Percentiles rank a stretch among this genome's conserved stretches.
Evolutionary conservation across 2,888 invertebrate genomes (phyloP).

Genomic region (Melanargia galathea): DNA sequence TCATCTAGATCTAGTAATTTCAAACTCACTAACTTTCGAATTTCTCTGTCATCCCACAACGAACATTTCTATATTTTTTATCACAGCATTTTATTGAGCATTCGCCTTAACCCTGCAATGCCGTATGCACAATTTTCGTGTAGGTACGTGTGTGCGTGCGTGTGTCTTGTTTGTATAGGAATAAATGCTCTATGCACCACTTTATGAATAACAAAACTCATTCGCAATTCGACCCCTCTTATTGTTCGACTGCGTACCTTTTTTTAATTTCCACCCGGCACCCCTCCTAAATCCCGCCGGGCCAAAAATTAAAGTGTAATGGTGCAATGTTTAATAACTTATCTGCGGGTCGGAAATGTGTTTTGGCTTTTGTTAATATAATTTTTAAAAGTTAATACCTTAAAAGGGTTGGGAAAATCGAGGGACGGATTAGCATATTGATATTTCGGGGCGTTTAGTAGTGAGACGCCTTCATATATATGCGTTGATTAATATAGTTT

Average conservation of each 20-base stretch:
- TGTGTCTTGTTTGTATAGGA: conserved; percentile 23
- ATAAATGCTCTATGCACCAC: conserved; percentile 25
- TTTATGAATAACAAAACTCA: conserved; percentile 71
- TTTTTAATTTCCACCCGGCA: conserved; percentile 63
- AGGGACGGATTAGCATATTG: conserved; percentile 39
- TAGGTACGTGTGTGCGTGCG: conserved; percentile 2
- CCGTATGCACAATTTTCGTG: conserved; percentile 10
- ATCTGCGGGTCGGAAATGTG: conserved; percentile 73
- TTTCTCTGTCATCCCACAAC: too few species aligned
- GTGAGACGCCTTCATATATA: background rate
- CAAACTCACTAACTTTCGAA: too few species aligned
- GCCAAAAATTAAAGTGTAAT: conserved; percentile 79
- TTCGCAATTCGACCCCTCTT: conserved; percentile 57
- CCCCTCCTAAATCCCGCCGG: conserved; percentile 72
- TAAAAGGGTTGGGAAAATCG: conserved; percentile 51
- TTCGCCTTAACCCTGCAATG: conserved; percentile 32
- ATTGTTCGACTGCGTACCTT: conserved; percentile 45
- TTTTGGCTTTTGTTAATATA: conserved; percentile 75
- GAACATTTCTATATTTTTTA: background rate
- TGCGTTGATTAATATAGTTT: background rate
- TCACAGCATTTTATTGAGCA: background rate
- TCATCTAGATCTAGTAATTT: too few species aligned
- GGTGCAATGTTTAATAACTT: conserved; percentile 79
- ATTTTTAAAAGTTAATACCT: conserved; percentile 69
- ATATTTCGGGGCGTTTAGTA: conserved; percentile 15